A percentile compares a stretch with the other conserved stretches of the same genome.
Evolutionary conservation across 64 coral and sea anemone genomes (phyloP).

Genomic region (Pocillopora damicornis): DNA sequence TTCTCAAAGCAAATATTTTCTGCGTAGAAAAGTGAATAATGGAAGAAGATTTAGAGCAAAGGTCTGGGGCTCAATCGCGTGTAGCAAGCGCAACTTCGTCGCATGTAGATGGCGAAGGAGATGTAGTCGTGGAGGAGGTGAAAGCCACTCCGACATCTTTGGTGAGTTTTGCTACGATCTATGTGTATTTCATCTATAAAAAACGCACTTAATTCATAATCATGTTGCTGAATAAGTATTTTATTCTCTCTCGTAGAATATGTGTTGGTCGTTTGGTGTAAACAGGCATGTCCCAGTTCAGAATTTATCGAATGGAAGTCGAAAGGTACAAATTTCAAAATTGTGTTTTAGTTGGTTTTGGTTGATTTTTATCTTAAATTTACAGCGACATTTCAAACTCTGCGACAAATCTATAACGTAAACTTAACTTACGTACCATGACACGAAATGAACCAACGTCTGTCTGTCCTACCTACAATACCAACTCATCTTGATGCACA

Average conservation of each 20-base stretch:
- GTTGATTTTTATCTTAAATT: neutral
- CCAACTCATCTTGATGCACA: no score
- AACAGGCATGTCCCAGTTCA: slow-evolving; percentile 74
- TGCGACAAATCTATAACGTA: no score
- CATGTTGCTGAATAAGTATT: neutral
- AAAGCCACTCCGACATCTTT: slow-evolving; percentile 35
- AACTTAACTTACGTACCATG: no score
- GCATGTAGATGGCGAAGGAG: slow-evolving; percentile 30
- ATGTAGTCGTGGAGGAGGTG: slow-evolving; percentile 12
- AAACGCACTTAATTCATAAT: neutral
- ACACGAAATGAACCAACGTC: no score
- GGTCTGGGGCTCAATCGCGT: slow-evolving; percentile 75
- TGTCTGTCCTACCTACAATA: no score
- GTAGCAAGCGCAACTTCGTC: slow-evolving; percentile 69
- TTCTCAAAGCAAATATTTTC: neutral
- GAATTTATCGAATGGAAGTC: slow-evolving; percentile 71
- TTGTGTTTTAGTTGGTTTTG: neutral
- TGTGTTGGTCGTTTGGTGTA: slow-evolving; percentile 85
- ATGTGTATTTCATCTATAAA: neutral
- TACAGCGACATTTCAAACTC: neutral
- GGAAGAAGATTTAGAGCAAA: slow-evolving; percentile 52
- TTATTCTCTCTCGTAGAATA: slow-evolving; percentile 48
- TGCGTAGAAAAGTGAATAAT: neutral
- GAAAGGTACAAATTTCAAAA: slow-evolving; percentile 56
- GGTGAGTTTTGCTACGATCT: neutral